Evolutionary conservation across 2,888 invertebrate species (phyloP), one percentile per base, ranked within the genome.

Genomic region (Thysanoteuthis rhombus): DNA sequence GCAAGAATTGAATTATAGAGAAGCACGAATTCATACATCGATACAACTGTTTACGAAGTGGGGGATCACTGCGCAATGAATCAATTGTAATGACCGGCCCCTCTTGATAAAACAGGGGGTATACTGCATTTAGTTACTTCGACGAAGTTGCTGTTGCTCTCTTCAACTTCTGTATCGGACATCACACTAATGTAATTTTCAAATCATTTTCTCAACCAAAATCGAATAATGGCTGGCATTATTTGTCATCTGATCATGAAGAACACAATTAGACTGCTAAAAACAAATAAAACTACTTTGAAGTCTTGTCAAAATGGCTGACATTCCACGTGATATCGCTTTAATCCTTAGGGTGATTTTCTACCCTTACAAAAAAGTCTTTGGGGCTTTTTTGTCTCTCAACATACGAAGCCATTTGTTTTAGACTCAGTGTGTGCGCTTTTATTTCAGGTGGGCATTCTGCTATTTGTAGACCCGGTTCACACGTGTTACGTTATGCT

Each of bases 161-260:
- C 2, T 52, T 52, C 25, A 52, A 52, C 22, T 52, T 52, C 12
- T 22, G 28, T 75, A 75, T 8, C 16, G n/a, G 10, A 75, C 52
- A n/a, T 75, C n/a, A n/a, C n/a, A 10, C 75, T n/a, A n/a, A 8
- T 75, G 10, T 75, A n/a, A 75, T 75, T 75, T 75, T 10, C 0
- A n/a, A 75, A 12, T 75, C 32, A 75, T n/a, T n/a, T 75, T 32
- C 8, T 75, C 75, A n/a, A n/a, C 32, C n/a, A 75, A 12, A 75
- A 75, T 75, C 6, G 32, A 75, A n/a, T n/a, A n/a, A n/a, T 75
- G n/a, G 19, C 52, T 52, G 22, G n/a, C n/a, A n/a, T n/a, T 12
- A 75, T n/a, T 75, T 75, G 75, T 75, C 75, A 75, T 75, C n/a
- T n/a, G 75, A n/a, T 75, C n/a, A n/a, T n/a, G n/a, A 75, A 75